These are phyloP conservation scores for Gymnocheta viridis DNA, from an alignment of 2,888 invertebrate genomes.

Conservation along the genomic window DNA sequence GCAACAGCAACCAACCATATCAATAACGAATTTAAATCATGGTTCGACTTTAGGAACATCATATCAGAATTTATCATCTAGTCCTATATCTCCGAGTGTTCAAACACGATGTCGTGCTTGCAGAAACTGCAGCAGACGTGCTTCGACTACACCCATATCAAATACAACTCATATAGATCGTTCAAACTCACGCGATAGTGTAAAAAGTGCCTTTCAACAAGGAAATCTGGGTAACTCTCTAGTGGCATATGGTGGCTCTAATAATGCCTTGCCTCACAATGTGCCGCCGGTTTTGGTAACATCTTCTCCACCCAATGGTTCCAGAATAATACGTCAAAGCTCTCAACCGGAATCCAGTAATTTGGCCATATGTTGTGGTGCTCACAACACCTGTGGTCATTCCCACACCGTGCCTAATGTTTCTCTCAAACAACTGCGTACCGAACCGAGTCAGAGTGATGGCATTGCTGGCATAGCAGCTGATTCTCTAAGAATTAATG, in stretches of 20 bases:
- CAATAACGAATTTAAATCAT: constrained; percentile 82
- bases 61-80: constrained; percentile 84
- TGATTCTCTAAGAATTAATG: constrained; percentile 97
- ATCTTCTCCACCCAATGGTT: constrained; percentile 85
- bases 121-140: constrained; percentile 89
- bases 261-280: constrained; percentile 76
- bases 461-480: constrained; percentile 97
- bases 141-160: constrained; percentile 90
- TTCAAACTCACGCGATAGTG: constrained; percentile 92
- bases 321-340: constrained; percentile 90
- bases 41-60: constrained; percentile 78
- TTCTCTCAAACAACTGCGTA: constrained; percentile 91
- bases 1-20: constrained; percentile 82
- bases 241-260: constrained; percentile 75
- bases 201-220: constrained; percentile 87
- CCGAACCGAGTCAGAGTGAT: constrained; percentile 85
- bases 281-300: constrained; percentile 89
- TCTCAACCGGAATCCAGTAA: constrained; percentile 82
- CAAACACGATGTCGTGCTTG: constrained; percentile 85
- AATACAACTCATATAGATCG: constrained; percentile 88
- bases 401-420: constrained; percentile 89
- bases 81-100: constrained; percentile 79
- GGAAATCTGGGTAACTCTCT: constrained; percentile 77
- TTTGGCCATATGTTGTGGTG: constrained; percentile 83
- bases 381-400: constrained; percentile 85